A percentile compares a stretch with the other conserved stretches of the same genome.
Evolutionary conservation across 2,888 invertebrate genomes (phyloP).

Genomic region (Trilocha varians): DNA sequence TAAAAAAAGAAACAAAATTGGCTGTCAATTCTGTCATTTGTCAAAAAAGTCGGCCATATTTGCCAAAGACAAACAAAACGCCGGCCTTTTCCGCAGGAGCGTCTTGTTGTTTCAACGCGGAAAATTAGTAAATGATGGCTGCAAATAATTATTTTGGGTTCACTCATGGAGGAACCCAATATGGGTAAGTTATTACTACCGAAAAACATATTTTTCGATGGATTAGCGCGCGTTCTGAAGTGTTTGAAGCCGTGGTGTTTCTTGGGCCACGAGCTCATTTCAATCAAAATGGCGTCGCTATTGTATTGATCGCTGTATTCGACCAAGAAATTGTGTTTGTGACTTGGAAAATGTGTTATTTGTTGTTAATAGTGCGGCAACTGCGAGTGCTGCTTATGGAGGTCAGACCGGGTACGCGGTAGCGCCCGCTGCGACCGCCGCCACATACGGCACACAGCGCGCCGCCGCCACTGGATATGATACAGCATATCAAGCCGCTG

Average conservation of each 20-base stretch:
- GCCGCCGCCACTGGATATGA: constrained; percentile 86
- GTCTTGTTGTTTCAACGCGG: constrained; percentile 57
- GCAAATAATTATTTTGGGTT: constrained; percentile 97
- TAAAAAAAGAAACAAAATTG: too few species aligned
- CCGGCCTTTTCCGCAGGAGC: constrained; percentile 66
- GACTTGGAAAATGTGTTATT: constrained; percentile 7
- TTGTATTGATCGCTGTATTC: constrained; percentile 50
- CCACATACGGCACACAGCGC: constrained; percentile 88
- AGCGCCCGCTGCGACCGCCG: constrained; percentile 86
- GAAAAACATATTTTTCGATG: neutral
- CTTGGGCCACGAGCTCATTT: constrained; percentile 41
- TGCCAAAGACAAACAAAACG: constrained; percentile 51
- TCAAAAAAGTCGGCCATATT: constrained; percentile 1
- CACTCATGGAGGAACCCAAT: constrained; percentile 94
- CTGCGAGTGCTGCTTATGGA: constrained; percentile 87
- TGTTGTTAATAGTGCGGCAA: constrained; percentile 71
- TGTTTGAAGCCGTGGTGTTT: constrained; percentile 6
- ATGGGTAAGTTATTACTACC: constrained; percentile 77
- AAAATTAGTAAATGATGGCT: constrained; percentile 78
- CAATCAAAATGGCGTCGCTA: constrained; percentile 67
- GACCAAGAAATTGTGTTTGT: constrained; percentile 13
- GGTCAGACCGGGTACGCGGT: constrained; percentile 89
- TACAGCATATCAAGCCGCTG: constrained; percentile 86
- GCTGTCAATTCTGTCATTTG: neutral
- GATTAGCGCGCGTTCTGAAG: constrained; percentile 1